Evolutionary conservation across 2,113 vertebrate genomes (phyloP), one percentile per base, ranked within the genome.

Genomic region (Salvelinus sp.): DNA sequence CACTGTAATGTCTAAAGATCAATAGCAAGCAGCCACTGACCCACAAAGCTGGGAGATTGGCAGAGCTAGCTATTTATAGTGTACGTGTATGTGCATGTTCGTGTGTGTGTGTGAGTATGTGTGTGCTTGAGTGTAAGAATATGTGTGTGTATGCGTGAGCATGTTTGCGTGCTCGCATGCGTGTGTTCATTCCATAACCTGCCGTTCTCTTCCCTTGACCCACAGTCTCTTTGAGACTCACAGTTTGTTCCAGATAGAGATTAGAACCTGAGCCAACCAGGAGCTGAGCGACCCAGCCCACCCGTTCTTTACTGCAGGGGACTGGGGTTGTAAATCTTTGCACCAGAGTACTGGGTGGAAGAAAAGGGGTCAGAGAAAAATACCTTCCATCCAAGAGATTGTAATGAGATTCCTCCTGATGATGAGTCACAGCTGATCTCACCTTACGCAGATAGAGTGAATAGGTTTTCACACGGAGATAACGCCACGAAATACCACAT

Each of bases 31-130:
- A 84, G 81, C 70, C 88, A 76, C 74, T 87, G 88, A 91, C 85
- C 88, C 88, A 82, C 75, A 86, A 88, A 84, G 76, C 86, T 80
- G 27, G 20, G 69, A 83, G 85, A 85, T 80, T 82, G 76, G 82
- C 16, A 12, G 9, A 69, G 70, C 18, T 74, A 23, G 84, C 82
- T 90, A 91, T 91, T 91, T 90, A 90, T 90, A 90, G 86, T 71
- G 27, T 33, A 77, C n/a, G 54, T 58, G 54, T 58, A 5, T 58
- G 54, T 58, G 54, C 0, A 5, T 20, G 13, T 14, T 16, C 44
- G 44, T 28, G 28, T 28, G 33, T 33, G 30, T 33, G 33, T 23
- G 23, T 23, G 23, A 23, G 23, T 23, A 23, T 44, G 38, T 44
- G 38, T 44, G 9, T 44, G 38, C 2, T 9, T 0, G 9, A 10